These are phyloP conservation scores for Zoanthus gigantus DNA, from an alignment of 92 coral and sea anemone genomes.

Conservation along the genomic window DNA sequence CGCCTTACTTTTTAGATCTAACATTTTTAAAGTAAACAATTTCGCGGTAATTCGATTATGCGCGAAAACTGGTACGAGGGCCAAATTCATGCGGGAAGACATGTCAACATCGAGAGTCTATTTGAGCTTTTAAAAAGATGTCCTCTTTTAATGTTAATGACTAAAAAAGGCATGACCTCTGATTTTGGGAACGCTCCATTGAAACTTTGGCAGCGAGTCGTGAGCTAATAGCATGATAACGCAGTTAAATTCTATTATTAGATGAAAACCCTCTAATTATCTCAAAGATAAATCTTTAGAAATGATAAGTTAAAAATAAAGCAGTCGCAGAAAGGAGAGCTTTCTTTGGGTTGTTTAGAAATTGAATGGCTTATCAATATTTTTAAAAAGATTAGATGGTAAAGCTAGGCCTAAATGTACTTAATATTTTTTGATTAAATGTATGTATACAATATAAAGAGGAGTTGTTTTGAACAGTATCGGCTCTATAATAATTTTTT, in stretches of 20 bases:
- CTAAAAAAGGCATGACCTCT: neutral
- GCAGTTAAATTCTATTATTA: neutral
- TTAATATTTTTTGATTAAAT: neutral
- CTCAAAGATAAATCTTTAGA: neutral
- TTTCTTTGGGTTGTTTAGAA: neutral
- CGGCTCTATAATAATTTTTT: no score
- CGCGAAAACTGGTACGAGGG: conserved; percentile 52
- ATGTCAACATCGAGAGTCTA: neutral
- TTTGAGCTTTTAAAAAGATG: neutral
- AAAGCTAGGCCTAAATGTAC: neutral
- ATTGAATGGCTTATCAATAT: neutral
- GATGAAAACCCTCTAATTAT: conserved; percentile 5
- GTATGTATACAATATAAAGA: neutral
- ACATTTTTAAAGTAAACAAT: conserved; percentile 1
- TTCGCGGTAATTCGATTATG: conserved; percentile 47
- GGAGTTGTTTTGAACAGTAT: no score
- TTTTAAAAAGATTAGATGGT: neutral
- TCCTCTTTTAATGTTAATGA: neutral
- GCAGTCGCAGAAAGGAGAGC: neutral
- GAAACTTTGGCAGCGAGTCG: neutral
- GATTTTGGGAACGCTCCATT: neutral
- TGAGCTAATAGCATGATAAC: neutral
- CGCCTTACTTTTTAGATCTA: neutral
- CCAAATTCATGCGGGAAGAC: neutral
- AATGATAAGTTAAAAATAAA: conserved; percentile 7